These are phyloP conservation scores for Radopholus similis DNA, from an alignment of 1,140 invertebrate species.

Conservation along the genomic window DNA sequence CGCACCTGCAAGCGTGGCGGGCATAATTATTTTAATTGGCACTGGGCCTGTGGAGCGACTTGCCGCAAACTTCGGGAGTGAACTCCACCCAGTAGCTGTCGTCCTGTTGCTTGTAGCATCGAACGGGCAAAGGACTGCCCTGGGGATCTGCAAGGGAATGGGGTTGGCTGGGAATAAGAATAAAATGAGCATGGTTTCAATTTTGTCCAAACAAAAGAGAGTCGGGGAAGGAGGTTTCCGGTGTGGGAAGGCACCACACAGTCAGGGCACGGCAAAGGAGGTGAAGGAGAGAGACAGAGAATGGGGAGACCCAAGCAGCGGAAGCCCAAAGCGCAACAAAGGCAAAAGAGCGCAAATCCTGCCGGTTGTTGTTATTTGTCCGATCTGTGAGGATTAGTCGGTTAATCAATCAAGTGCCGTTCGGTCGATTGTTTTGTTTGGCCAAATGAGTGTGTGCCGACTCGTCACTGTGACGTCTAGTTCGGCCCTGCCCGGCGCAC, in stretches of 20 bases:
- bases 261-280: constrained; percentile 7
- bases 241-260: background rate
- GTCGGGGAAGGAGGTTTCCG: too few species aligned
- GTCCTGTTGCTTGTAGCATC: constrained; percentile 90
- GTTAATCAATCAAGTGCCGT: too few species aligned
- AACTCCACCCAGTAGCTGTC: constrained; percentile 86
- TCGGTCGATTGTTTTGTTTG: too few species aligned
- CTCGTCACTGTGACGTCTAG: constrained; percentile 64
- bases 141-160: constrained; percentile 68
- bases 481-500: constrained; percentile 61
- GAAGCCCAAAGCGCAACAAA: background rate
- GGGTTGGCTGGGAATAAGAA: background rate
- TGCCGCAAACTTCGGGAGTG: constrained; percentile 68
- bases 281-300: background rate
- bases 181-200: constrained; percentile 11
- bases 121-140: constrained; percentile 81
- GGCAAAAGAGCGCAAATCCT: too few species aligned
- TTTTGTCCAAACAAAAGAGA: too few species aligned
- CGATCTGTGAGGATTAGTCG: too few species aligned
- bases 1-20: constrained; percentile 67
- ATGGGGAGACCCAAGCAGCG: background rate
- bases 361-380: too few species aligned
- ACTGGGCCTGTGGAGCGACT: constrained; percentile 17
- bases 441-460: too few species aligned
- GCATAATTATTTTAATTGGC: constrained; percentile 6